Conservation (phyloP, 2,113 vertebrate species). For the Corythornis cristatus region DNA sequence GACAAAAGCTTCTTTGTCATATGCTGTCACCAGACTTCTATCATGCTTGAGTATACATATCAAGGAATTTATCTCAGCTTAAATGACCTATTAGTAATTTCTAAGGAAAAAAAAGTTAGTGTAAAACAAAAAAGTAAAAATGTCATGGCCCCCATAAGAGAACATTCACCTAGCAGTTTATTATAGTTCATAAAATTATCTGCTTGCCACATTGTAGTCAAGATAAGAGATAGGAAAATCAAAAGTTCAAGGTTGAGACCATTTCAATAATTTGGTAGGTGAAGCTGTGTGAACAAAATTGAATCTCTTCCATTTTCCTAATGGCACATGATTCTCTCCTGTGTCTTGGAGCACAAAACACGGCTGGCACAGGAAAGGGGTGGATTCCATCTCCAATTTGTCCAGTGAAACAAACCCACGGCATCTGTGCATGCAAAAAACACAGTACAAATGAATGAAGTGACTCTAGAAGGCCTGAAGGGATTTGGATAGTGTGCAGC, state of each 20-base stretch:
- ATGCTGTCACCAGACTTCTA: neutral
- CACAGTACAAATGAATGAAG: rapidly evolving
- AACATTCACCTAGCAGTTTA: neutral
- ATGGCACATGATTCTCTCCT: neutral
- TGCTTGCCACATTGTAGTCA: neutral
- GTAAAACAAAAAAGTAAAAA: neutral
- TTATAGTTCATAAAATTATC: neutral
- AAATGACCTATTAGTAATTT: rapidly evolving
- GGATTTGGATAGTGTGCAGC: neutral
- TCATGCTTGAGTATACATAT: neutral
- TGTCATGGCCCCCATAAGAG: neutral
- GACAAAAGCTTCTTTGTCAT: neutral
- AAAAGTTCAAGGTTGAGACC: neutral
- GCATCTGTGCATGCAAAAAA: neutral
- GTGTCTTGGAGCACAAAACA: neutral
- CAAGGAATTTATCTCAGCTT: neutral
- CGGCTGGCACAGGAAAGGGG: neutral
- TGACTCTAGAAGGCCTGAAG: neutral
- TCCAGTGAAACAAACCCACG: neutral
- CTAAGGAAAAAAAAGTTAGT: neutral
- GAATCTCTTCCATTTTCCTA: neutral
- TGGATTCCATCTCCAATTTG: neutral
- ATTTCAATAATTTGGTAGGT: neutral
- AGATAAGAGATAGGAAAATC: neutral
- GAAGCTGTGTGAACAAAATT: neutral